Base-by-base conservation (phyloP, 2,888 invertebrate species). In the Taphrorychus bicolor region DNA sequence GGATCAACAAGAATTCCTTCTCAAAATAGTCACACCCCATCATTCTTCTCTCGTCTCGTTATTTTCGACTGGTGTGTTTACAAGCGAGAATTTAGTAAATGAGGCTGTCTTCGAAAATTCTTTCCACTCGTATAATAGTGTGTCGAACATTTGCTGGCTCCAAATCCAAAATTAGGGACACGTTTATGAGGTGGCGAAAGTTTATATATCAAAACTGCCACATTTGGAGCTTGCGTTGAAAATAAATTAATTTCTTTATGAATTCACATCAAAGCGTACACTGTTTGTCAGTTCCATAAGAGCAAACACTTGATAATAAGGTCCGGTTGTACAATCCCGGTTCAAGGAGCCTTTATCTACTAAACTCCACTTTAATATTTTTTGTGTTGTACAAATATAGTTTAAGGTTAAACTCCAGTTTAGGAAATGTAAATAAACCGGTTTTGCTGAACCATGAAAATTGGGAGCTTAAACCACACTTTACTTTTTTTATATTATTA, bases 61-160 rank as follows among this genome's bases (percentile, higher is more conserved):
- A 61, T 57, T 42, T 57, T 57, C 24, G 40, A 54, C 54, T 22
- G 54, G 16, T 69, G 66, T 67, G 69, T 69, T 69, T 69, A 69
- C 69, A 69, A 42, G 61, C 17, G 21, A 24, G 65, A 65, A 60
- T 65, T 69, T 69, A 61, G 69, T 69, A 69, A 69, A 69, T 69
- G 69, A 69, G 69, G 11, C 69, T 65, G 66, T 66, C 66, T 61
- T 49, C 51, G 53, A 41, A 61, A 59, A 66, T 66, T 66, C 66
- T 66, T 66, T 60, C 56, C 22, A 40, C 51, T 66, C 66, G n/a
- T n/a, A 65, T 65, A 65, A 66, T 58, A 61, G 24, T 24, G 19
- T 48, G 48, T 42, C 41, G 41, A 61, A 66, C 58, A 66, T 66
- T 61, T 51, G 19, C 19, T 57, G 42, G n/a, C n/a, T n/a, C 17